Evolutionary conservation across 2,113 vertebrate species (phyloP).

Genomic region (Ivindomyrus marchei): DNA sequence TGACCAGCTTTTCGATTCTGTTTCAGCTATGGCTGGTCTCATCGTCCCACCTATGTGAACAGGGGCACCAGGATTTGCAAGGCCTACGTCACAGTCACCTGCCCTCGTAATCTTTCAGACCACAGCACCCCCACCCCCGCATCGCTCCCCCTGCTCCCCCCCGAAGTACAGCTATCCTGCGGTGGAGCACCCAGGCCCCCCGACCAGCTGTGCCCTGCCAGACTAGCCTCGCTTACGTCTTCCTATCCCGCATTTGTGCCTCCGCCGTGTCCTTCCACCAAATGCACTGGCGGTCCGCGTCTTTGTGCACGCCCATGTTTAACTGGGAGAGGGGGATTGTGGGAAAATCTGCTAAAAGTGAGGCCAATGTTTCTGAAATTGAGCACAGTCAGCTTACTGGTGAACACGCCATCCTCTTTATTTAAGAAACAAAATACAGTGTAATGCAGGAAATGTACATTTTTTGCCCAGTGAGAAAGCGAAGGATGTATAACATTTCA

Average conservation of each 20-base stretch:
- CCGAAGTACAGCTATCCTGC: neutral
- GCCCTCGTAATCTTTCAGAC: constrained; percentile 31
- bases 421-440: neutral
- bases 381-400: neutral
- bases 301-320: neutral
- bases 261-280: neutral
- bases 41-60: constrained; percentile 74
- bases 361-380: neutral
- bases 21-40: constrained; percentile 72
- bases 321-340: neutral
- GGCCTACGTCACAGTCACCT: constrained; percentile 24
- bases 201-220: neutral
- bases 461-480: neutral
- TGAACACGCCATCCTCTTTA: neutral
- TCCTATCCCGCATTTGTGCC: neutral
- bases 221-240: neutral
- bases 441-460: neutral
- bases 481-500: neutral
- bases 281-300: neutral
- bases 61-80: constrained; percentile 14
- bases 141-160: neutral
- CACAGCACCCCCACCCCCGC: neutral
- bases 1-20: constrained; percentile 18
- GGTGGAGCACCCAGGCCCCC: neutral
- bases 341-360: neutral